Base-by-base conservation (phyloP, 2,888 invertebrate genomes). In the Diarsia brunnea region DNA sequence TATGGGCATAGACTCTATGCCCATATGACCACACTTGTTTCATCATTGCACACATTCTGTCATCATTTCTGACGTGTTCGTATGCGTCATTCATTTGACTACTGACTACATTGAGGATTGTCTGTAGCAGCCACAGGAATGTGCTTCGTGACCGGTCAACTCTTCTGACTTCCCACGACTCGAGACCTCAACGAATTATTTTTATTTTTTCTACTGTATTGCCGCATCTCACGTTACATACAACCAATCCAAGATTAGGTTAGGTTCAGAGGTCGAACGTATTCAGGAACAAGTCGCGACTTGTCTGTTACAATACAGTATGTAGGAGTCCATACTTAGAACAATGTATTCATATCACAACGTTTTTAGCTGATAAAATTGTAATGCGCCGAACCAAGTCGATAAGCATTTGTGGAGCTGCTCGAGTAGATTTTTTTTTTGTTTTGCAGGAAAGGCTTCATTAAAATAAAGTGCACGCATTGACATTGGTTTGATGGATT, bases 201-300 rank as follows among this genome's bases (percentile, higher is more conserved):
- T 90, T 92, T 92, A 89, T 91, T 90, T 82, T 87, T 66, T 70
- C 64, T 63, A 49, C 51, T 64, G 68, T 77, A 84, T 78, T 87
- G 84, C 83, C 78, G 81, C 88, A 91, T 91, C 90, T 82, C 78
- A 78, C 80, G 84, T 81, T 87, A 85, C 38, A 38, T 19, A 51
- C 85, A 88, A 78, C 79, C 74, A 78, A 84, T 82, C 70, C 71
- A 67, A 78, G 78, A 86, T 81, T 69, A 66, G 69, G 64, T 84
- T 85, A 82, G 85, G 93, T 91, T 93, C 91, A 91, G 87, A 93
- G 92, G 90, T 92, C 90, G 90, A 90, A 60, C 89, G 90, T 85
- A 88, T 89, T 86, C 88, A 86, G 84, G 85, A 90, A 91, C 86
- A 65, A 71, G 87, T 81, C 53, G 68, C 78, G 64, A 84, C 85